A percentile compares a stretch with the other conserved stretches of the same genome.
phyloP scores from a whole-genome alignment of 2,113 vertebrate genomes.

The Procavia capensis region DNA sequence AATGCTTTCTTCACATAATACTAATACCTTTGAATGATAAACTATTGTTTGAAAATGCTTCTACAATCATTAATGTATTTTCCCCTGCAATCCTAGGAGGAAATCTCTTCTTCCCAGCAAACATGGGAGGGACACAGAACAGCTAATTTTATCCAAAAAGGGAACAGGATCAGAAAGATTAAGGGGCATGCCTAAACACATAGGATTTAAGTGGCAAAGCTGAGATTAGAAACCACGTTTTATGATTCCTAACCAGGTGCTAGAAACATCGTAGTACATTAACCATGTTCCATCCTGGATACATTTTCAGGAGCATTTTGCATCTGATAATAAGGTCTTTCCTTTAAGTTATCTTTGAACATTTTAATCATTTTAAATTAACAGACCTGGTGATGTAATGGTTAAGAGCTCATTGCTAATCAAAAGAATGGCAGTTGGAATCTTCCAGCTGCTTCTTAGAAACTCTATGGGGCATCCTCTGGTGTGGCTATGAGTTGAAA shows the following conservation, averaged over 20 bases:
- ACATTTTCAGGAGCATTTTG: conserved; percentile 40
- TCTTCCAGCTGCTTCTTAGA: too few species aligned
- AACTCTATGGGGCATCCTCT: too few species aligned
- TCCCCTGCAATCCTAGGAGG: background rate
- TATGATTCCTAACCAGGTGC: background rate
- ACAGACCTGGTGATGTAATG: too few species aligned
- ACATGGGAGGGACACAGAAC: background rate
- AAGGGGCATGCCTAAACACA: background rate
- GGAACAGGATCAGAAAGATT: conserved; percentile 8
- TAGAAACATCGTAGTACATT: conserved; percentile 7
- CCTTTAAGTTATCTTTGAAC: conserved; percentile 40
- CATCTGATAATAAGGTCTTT: conserved; percentile 21
- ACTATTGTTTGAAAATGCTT: background rate
- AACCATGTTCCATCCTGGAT: background rate
- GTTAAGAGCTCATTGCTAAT: too few species aligned
- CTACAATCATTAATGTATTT: background rate
- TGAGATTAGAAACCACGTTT: conserved; percentile 1
- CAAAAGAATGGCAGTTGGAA: too few species aligned
- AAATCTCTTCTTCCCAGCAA: background rate
- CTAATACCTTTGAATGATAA: background rate
- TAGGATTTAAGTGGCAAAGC: background rate
- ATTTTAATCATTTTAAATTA: conserved; percentile 1
- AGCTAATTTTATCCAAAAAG: background rate
- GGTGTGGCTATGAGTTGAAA: too few species aligned
- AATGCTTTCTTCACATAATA: background rate